Evolutionary conservation across 2,888 invertebrate genomes (phyloP).

Genomic region (Pyralis farinalis): DNA sequence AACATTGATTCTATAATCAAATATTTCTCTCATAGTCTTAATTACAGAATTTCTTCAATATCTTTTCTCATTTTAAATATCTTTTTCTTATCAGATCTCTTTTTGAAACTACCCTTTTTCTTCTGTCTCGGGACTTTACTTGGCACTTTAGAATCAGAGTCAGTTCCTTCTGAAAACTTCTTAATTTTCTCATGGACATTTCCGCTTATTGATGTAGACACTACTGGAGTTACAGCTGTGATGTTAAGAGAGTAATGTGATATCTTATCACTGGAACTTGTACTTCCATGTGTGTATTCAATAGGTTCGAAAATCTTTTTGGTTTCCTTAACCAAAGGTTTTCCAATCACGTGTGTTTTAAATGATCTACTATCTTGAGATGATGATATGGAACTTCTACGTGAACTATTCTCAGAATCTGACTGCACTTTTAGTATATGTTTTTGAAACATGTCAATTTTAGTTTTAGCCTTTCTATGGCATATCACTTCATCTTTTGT

Average conservation of each 20-base stretch:
- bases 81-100: constrained; percentile 51
- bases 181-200: constrained; percentile 72
- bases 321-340: constrained; percentile 45
- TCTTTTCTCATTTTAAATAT: constrained; percentile 65
- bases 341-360: constrained; percentile 25
- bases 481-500: constrained; percentile 64
- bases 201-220: constrained; percentile 48
- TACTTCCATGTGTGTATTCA: constrained; percentile 38
- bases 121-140: constrained; percentile 49
- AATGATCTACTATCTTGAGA: constrained; percentile 45
- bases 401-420: constrained; percentile 60
- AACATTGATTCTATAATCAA: too few species aligned
- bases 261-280: constrained; percentile 42
- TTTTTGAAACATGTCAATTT: constrained; percentile 75
- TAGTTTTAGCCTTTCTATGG: constrained; percentile 65
- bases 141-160: constrained; percentile 44
- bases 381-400: constrained; percentile 56
- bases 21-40: too few species aligned
- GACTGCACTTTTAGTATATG: constrained; percentile 62
- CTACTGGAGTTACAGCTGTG: constrained; percentile 35
- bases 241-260: constrained; percentile 33
- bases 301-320: constrained; percentile 59
- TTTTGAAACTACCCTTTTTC: constrained; percentile 56
- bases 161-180: constrained; percentile 53
- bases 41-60: constrained; percentile 62